A percentile compares a stretch with the other conserved stretches of the same genome.
Conservation (phyloP, 2,888 invertebrate genomes). For the Lithosia quadra region DNA sequence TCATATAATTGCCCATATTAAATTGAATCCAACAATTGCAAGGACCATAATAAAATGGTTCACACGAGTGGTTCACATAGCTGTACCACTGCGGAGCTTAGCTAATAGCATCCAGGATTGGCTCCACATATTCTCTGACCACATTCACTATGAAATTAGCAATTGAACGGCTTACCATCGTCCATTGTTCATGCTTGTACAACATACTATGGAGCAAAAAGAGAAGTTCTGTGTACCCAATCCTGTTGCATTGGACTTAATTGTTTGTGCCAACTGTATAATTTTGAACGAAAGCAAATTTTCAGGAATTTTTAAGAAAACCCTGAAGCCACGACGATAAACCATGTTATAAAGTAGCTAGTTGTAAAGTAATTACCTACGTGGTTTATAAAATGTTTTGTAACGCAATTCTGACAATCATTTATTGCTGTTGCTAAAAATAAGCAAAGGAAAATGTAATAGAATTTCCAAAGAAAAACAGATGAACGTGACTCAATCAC, state of each 20-base stretch:
- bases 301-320: slow-evolving; percentile 14
- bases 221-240: slow-evolving; percentile 35
- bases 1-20: neutral
- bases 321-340: no score
- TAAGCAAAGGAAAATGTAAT: neutral
- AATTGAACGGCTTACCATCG: slow-evolving; percentile 46
- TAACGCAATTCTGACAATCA: neutral
- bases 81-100: neutral
- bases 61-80: slow-evolving; percentile 3
- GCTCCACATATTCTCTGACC: slow-evolving; percentile 47
- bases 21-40: slow-evolving; percentile 6
- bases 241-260: slow-evolving; percentile 41
- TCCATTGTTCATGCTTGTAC: slow-evolving; percentile 37
- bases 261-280: slow-evolving; percentile 49
- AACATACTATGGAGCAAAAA: slow-evolving; percentile 40
- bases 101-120: slow-evolving; percentile 48
- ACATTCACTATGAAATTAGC: slow-evolving; percentile 48
- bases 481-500: neutral
- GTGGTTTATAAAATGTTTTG: neutral
- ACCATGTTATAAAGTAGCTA: no score
- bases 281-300: slow-evolving; percentile 46
- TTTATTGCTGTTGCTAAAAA: neutral
- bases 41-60: slow-evolving; percentile 6
- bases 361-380: neutral
- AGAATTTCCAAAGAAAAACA: neutral